Base-by-base conservation (phyloP, 2,113 vertebrate species). In the Apteryx owenii region DNA sequence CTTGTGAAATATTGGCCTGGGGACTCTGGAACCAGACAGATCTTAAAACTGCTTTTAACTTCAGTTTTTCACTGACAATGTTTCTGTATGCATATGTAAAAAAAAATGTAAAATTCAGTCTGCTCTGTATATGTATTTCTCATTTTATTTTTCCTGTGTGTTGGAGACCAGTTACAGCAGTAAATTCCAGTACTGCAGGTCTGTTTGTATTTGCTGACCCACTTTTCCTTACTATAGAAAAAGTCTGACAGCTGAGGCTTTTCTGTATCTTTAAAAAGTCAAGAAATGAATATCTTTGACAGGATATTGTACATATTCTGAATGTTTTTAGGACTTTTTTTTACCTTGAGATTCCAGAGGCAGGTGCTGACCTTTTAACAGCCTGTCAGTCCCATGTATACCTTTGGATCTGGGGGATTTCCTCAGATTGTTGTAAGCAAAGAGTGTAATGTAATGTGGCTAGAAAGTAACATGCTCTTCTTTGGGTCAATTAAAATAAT, bases 11-110 rank as follows among this genome's bases (percentile, higher is more conserved):
- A 68, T 85, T 84, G 56, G 40, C 42, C 44, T 83, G n/a, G 77
- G 54, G n/a, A 66, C 31, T 76, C 31, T 56, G 46, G 69, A 90
- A 61, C n/a, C 7, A 79, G 20, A 71, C 8, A 78, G 42, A 21
- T 90, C 42, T 48, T 90, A 53, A 87, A 94, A 91, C 25, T 66
- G 28, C 50, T 69, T 96, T 91, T 77, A 65, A 75, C 50, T 85
- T 78, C 38, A 20, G 12, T 31, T 89, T 96, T 82, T 93, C 2
- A 1, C 25, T 90, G 85, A 56, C 42, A 38, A 1, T n/a, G 10
- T 72, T 68, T 50, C 17, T 70, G 42, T 69, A 31, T 75, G 21
- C n/a, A 26, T 83, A 62, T 25, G 10, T 73, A 62, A 87, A 56
- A 21, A 85, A 82, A 10, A 48, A 9, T 44, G 19, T 38, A 91